phyloP scores from a whole-genome alignment of 1,140 invertebrate genomes.

The Bombus balteatus region DNA sequence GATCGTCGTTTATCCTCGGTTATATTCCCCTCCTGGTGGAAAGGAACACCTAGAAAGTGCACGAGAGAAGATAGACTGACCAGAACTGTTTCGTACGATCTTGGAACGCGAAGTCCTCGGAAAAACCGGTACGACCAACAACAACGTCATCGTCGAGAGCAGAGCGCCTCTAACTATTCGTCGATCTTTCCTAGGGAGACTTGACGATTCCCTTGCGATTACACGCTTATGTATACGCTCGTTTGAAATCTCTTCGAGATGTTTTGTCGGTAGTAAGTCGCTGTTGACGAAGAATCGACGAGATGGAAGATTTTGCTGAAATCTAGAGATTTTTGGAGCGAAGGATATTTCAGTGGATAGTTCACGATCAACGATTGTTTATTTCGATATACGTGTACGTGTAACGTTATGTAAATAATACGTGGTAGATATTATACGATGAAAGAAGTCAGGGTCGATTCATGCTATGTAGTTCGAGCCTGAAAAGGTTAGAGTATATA shows the following conservation, averaged over 20 bases:
- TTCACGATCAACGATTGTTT: background rate
- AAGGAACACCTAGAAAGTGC: background rate
- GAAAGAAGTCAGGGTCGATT: background rate
- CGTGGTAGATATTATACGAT: background rate
- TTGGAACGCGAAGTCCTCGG: slow-evolving; percentile 25
- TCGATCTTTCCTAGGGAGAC: background rate
- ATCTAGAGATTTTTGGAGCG: background rate
- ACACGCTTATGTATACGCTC: background rate
- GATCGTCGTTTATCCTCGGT: slow-evolving; percentile 64
- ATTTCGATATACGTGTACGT: too few species aligned
- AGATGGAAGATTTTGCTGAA: background rate
- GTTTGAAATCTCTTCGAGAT: too few species aligned
- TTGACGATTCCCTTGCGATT: background rate
- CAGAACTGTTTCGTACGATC: background rate
- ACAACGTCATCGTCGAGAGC: slow-evolving; percentile 34
- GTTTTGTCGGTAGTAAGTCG: background rate
- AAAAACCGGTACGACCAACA: slow-evolving; percentile 28
- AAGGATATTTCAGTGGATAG: background rate
- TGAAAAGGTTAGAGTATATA: background rate
- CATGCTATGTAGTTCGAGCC: background rate
- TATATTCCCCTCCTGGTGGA: slow-evolving; percentile 10
- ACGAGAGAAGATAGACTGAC: background rate
- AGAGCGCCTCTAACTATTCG: slow-evolving; percentile 17
- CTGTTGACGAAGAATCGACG: background rate
- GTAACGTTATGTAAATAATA: background rate